Conservation (phyloP, 2,797 vertebrate species). For the Vultur gryphus region DNA sequence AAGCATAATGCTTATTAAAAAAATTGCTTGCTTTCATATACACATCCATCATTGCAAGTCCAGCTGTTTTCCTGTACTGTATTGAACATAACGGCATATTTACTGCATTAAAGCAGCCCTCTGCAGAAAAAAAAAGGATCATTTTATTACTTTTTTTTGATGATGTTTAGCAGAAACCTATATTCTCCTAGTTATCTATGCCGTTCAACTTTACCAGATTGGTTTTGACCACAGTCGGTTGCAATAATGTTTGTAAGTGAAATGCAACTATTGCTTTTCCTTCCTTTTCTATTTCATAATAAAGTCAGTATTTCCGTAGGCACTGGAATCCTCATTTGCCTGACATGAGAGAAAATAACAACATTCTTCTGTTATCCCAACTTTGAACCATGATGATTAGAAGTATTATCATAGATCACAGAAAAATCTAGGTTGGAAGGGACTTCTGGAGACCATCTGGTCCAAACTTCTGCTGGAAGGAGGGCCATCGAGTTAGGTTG, state of each 20-base stretch:
- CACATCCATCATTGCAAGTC: background rate
- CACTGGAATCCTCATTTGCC: slow-evolving; percentile 22
- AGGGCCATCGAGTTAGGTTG: background rate
- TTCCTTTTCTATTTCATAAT: slow-evolving; percentile 17
- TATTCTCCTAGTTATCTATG: background rate
- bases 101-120: background rate
- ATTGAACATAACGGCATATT: background rate
- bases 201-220: background rate
- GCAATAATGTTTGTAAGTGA: background rate
- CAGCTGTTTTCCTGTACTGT: background rate
- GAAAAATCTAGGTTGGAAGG: background rate
- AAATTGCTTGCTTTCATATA: background rate
- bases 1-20: background rate
- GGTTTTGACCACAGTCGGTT: background rate
- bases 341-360: slow-evolving; percentile 15
- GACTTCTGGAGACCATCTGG: slow-evolving; percentile 31
- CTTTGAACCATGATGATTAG: background rate
- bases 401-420: background rate
- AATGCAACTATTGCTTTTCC: slow-evolving; percentile 3
- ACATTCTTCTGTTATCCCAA: background rate
- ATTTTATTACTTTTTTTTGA: background rate
- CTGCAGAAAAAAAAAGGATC: background rate
- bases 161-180: background rate
- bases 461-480: background rate
- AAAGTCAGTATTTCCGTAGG: background rate